Evolutionary conservation across 1,140 invertebrate genomes (phyloP).

Genomic region (Meteorus sp.): DNA sequence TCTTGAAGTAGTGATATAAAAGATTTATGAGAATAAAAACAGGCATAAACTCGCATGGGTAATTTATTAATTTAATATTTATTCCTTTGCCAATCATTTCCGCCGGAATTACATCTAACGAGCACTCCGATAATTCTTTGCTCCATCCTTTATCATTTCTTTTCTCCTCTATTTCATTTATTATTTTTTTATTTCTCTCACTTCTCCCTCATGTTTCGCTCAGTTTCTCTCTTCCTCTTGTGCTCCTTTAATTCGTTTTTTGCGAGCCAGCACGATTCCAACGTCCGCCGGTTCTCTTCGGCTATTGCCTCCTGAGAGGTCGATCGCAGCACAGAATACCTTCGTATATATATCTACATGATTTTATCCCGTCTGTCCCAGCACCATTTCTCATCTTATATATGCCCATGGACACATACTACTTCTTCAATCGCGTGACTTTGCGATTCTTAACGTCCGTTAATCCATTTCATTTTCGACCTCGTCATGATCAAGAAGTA

Average conservation of each 20-base stretch:
- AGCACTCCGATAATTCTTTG: background rate
- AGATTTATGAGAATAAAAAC: background rate
- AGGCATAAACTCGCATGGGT: background rate
- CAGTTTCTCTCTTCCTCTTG: background rate
- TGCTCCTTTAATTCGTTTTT: slow-evolving; percentile 12
- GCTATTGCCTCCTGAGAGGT: slow-evolving; percentile 15
- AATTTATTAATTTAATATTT: background rate
- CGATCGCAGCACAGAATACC: slow-evolving; percentile 12
- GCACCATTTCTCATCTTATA: background rate
- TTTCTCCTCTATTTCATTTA: background rate
- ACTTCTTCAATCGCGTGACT: slow-evolving; percentile 23
- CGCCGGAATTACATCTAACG: slow-evolving; percentile 17
- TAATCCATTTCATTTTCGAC: slow-evolving; percentile 24
- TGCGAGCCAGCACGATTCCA: slow-evolving; percentile 7
- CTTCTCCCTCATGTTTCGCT: background rate
- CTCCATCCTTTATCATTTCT: background rate
- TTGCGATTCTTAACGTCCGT: slow-evolving; percentile 13
- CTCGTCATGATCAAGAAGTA: slow-evolving; percentile 12
- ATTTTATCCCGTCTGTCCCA: background rate
- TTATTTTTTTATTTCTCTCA: background rate
- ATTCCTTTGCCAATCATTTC: slow-evolving; percentile 14
- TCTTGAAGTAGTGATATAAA: no score
- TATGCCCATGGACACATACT: background rate
- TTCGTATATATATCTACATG: slow-evolving; percentile 1
- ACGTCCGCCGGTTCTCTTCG: slow-evolving; percentile 20